Conservation (phyloP, 1,140 invertebrate species). For the Pogonognathellus flavescens region DNA sequence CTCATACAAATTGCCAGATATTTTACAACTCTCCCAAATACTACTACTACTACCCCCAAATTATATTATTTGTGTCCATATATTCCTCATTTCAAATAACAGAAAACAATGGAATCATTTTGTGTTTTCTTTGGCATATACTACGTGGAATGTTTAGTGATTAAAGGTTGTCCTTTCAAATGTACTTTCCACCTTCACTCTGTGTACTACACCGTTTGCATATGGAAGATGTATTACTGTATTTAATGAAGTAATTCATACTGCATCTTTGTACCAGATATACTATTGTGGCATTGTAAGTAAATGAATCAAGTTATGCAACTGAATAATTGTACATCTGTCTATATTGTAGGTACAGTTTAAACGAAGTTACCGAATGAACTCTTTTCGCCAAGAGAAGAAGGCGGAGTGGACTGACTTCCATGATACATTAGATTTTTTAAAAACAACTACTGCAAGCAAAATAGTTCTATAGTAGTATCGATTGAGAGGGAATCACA, state of each 20-base stretch:
- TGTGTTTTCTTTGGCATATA: neutral
- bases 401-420: slow-evolving; percentile 26
- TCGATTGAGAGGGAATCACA: slow-evolving; percentile 18
- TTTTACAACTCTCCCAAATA: neutral
- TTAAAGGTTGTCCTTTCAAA: neutral
- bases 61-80: neutral
- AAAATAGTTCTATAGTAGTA: neutral
- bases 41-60: neutral
- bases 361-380: slow-evolving; percentile 21
- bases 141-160: neutral
- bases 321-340: slow-evolving; percentile 13
- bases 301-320: slow-evolving; percentile 27
- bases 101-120: neutral
- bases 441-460: neutral
- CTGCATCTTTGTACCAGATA: too few relatives aligned
- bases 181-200: neutral
- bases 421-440: slow-evolving; percentile 36
- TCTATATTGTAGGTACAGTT: neutral
- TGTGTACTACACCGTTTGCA: too few relatives aligned
- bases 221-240: too few relatives aligned
- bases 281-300: neutral
- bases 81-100: neutral
- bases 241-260: too few relatives aligned
- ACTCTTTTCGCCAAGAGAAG: slow-evolving; percentile 22
- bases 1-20: slow-evolving; percentile 19